Percentiles rank a stretch among this genome's conserved stretches.
phyloP scores from a whole-genome alignment of 2,888 invertebrate species.

The Holacanthella duospinosa region DNA sequence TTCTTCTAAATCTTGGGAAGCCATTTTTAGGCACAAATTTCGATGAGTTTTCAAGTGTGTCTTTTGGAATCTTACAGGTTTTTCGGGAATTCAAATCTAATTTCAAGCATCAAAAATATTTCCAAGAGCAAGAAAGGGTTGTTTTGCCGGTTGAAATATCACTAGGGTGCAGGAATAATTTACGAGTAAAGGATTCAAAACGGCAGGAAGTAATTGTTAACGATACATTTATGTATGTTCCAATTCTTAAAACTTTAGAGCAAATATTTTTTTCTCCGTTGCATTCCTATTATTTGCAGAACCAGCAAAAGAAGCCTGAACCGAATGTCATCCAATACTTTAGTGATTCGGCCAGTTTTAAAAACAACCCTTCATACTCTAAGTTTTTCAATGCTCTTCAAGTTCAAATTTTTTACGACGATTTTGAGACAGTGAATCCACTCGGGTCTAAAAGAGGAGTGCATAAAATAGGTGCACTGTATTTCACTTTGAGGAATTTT shows the following conservation, averaged over 20 bases:
- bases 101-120: not conserved
- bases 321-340: too few species aligned
- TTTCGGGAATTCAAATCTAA: not conserved
- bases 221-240: slow-evolving; percentile 7
- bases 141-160: slow-evolving; percentile 5
- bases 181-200: not conserved
- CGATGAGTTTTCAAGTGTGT: not conserved
- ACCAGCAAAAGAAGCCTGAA: not conserved
- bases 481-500: slow-evolving; percentile 8
- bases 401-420: slow-evolving; percentile 13
- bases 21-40: too few species aligned
- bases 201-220: slow-evolving; percentile 5
- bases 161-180: not conserved
- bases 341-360: not conserved
- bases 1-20: not conserved
- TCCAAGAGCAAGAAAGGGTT: not conserved
- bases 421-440: slow-evolving; percentile 14
- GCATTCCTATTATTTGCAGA: not conserved
- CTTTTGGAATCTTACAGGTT: not conserved
- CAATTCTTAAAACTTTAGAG: not conserved
- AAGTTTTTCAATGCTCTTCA: slow-evolving; percentile 4
- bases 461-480: slow-evolving; percentile 11
- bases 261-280: not conserved
- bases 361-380: not conserved
- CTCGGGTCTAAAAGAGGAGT: slow-evolving; percentile 6